Conservation (phyloP, 2,888 invertebrate species). For the Drymonia ruficornis region DNA sequence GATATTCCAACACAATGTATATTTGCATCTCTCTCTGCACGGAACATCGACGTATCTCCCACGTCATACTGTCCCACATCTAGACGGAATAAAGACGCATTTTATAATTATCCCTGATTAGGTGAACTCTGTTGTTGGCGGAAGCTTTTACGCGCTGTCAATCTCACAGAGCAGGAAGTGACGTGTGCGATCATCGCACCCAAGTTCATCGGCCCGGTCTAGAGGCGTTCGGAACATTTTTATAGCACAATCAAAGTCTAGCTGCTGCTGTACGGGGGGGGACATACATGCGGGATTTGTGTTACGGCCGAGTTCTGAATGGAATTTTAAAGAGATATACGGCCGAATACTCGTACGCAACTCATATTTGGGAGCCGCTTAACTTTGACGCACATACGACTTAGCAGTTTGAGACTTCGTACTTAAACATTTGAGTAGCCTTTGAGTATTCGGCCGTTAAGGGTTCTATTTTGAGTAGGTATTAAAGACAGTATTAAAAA, state of each 20-base stretch:
- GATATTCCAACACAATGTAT: neutral
- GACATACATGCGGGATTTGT: too few species aligned
- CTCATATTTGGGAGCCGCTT: too few species aligned
- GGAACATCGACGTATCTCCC: neutral
- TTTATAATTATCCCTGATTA: conserved; percentile 16
- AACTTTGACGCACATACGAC: too few species aligned
- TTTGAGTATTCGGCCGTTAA: too few species aligned
- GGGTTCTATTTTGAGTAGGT: too few species aligned
- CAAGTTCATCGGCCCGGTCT: conserved; percentile 34
- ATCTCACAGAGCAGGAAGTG: conserved; percentile 28
- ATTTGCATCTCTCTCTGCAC: neutral
- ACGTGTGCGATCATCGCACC: conserved; percentile 40
- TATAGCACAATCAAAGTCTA: neutral
- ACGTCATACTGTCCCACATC: neutral
- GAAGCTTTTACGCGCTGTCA: conserved; percentile 41
- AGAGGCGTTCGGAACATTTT: conserved; percentile 21
- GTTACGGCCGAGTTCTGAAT: neutral
- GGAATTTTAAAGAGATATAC: too few species aligned
- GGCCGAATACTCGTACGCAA: too few species aligned
- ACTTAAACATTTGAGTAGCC: too few species aligned
- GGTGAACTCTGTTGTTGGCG: conserved; percentile 18
- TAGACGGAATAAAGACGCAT: conserved; percentile 2
- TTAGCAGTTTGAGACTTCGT: too few species aligned
- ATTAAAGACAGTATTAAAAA: too few species aligned
- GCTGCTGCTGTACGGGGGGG: conserved; percentile 1